A percentile compares a stretch with the other conserved stretches of the same genome.
Evolutionary conservation across 2,797 vertebrate species (phyloP).

Genomic region (Diceros bicornis): DNA sequence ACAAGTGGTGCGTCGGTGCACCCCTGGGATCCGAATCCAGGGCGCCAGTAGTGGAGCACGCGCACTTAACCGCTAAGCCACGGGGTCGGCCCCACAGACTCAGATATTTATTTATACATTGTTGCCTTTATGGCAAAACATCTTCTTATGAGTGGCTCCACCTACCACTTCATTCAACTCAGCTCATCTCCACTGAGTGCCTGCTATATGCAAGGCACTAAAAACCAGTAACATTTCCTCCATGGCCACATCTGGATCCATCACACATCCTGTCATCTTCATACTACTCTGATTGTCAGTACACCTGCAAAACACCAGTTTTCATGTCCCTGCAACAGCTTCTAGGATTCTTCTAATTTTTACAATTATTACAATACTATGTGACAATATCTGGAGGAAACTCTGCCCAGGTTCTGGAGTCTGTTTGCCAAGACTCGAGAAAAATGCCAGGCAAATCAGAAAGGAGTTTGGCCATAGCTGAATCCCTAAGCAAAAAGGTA

Average conservation of each 20-base stretch:
- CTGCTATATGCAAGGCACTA: neutral
- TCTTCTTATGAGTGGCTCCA: neutral
- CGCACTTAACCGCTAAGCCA: too few species aligned
- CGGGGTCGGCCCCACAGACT: neutral
- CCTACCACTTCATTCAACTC: neutral
- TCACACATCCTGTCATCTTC: neutral
- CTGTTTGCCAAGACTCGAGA: slow-evolving; percentile 9
- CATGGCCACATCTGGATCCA: neutral
- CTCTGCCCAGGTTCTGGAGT: slow-evolving; percentile 36
- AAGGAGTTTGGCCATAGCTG: neutral
- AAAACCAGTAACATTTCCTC: neutral
- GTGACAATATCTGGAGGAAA: slow-evolving; percentile 13
- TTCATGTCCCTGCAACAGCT: neutral
- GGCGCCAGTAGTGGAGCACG: too few species aligned
- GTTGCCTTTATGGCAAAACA: slow-evolving; percentile 29
- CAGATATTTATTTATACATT: slow-evolving; percentile 7
- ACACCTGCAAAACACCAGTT: neutral
- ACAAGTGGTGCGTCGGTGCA: too few species aligned
- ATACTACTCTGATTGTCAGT: neutral
- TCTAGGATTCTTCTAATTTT: neutral
- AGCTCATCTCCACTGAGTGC: neutral
- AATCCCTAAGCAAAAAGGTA: neutral
- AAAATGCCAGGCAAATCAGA: slow-evolving; percentile 39
- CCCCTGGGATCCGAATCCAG: too few species aligned
- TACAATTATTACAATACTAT: neutral